Evolutionary conservation across 2,113 vertebrate species (phyloP), one percentile per base, ranked within the genome.

Genomic region (Pardalotus punctatus): DNA sequence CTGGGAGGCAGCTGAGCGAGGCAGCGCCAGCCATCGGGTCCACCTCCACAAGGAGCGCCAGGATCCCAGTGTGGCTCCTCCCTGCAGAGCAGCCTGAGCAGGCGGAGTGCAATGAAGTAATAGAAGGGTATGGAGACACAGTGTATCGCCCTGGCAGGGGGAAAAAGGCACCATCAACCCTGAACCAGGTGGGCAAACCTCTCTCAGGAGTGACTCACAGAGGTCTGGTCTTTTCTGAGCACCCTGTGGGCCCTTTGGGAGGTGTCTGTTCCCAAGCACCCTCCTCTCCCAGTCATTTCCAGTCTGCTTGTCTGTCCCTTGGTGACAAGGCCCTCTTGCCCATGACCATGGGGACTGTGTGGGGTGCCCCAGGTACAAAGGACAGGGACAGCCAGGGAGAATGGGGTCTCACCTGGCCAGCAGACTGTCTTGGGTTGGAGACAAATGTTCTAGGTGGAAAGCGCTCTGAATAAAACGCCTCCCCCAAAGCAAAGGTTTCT

Each of bases 1-100:
- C 1, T 23, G 40, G 40, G 5, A 56, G 48, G 23, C 45, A 70
- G 54, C 54, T 54, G 2, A 21, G 48, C 2, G 0, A 20, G 18
- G 38, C 48, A 45, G 67, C 0, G 3, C 23, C 56, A 18, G 18
- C 58, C n/a, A 0, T 38, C 1, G 2, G 48, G 50, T 58, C 73
- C 81, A 84, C 81, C 81, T 73, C 69, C 23, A 73, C 48, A 3
- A 84, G 48, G 50, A 84, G 64, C 0, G 58, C 50, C 14, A 12
- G 23, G 15, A 35, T 60, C 15, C 58, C 35, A 60, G 12, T 7
- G 4, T 11, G 23, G 22, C 22, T 11, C 4, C 35, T 17, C 15
- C 16, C 38, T 27, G 24, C n/a, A 36, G 14, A 60, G 58, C 58
- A 60, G 10, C 10, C 11, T 35, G 5, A 60, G 58, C 4, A 38